phyloP scores from a whole-genome alignment of 2,113 vertebrate species.

The Dicentrarchus labrax region DNA sequence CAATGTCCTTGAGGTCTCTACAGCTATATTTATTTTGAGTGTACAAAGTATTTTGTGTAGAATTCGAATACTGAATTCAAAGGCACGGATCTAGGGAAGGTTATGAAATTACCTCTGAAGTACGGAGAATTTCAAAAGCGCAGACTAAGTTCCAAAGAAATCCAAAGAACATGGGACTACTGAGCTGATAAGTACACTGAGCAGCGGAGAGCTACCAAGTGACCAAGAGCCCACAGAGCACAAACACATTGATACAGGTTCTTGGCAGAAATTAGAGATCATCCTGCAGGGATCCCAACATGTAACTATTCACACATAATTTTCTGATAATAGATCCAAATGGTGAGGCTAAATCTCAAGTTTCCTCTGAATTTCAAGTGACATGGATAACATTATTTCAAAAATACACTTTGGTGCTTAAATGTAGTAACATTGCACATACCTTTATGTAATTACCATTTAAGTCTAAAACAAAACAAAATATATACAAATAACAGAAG shows the following conservation, averaged over 20 bases:
- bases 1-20: slow-evolving; percentile 29
- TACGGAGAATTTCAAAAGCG: slow-evolving; percentile 34
- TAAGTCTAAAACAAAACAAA: not conserved
- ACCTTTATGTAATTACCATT: not conserved
- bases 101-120: slow-evolving; percentile 37
- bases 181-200: slow-evolving; percentile 21
- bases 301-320: not conserved
- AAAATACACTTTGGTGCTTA: not conserved
- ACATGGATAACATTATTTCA: not conserved
- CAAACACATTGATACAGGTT: not conserved
- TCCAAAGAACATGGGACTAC: not conserved
- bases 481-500: not conserved
- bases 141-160: slow-evolving; percentile 2
- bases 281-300: not conserved
- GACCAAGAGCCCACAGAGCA: not conserved
- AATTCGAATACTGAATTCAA: slow-evolving; percentile 28
- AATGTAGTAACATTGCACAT: not conserved
- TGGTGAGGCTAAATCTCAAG: not conserved
- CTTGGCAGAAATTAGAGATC: not conserved
- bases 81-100: slow-evolving; percentile 9
- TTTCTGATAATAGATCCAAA: not conserved
- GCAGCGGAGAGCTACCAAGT: slow-evolving; percentile 2
- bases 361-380: not conserved
- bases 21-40: not conserved
- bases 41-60: not conserved